These are phyloP conservation scores for Cepphus grylle DNA, from an alignment of 2,113 vertebrate genomes.

Conservation along the genomic window DNA sequence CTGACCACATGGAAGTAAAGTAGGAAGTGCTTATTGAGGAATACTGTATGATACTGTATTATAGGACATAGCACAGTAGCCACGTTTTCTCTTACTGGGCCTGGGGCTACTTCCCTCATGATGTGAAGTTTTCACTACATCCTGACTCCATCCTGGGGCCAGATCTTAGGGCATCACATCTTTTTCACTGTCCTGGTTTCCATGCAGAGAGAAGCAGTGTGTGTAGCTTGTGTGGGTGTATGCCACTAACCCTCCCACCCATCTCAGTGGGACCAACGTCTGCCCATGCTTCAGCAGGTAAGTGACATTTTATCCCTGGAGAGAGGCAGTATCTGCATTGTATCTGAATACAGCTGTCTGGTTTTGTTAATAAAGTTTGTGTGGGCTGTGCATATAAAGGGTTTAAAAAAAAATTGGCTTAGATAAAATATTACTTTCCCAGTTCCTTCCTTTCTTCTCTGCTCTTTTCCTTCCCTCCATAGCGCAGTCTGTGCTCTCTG, in stretches of 20 bases:
- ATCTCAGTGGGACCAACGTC: accelerated
- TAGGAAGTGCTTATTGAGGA: neutral
- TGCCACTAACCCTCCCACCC: neutral
- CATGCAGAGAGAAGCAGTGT: neutral
- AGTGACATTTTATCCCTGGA: too few species aligned
- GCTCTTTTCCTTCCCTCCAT: neutral
- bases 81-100: neutral
- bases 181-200: neutral
- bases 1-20: neutral
- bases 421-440: neutral
- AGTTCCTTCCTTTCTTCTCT: neutral
- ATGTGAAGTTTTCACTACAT: neutral
- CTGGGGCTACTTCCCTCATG: neutral
- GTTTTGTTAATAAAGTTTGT: neutral
- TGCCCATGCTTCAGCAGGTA: neutral
- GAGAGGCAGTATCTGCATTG: neutral
- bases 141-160: neutral
- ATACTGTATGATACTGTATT: neutral
- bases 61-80: neutral
- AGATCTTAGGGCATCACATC: neutral
- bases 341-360: neutral
- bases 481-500: neutral
- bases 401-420: neutral
- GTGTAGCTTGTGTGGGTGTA: neutral
- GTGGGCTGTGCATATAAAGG: neutral